Evolutionary conservation across 2,888 invertebrate genomes (phyloP).

Genomic region (Ennomos fuscantarius): DNA sequence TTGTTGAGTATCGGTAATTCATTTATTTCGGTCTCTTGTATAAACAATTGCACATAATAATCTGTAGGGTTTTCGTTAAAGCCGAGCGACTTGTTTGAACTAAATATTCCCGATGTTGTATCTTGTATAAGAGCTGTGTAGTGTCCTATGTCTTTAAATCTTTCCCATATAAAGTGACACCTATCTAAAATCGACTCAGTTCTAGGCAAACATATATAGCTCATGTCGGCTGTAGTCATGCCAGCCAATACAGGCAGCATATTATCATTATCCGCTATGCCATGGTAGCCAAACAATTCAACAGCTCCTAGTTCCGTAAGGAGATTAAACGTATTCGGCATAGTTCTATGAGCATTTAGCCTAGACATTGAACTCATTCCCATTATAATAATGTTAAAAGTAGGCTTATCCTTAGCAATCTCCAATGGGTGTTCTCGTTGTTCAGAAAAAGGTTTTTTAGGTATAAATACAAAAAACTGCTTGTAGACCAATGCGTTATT

Average conservation of each 20-base stretch:
- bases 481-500: conserved; percentile 79
- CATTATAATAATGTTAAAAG: conserved; percentile 89
- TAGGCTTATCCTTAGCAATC: conserved; percentile 29
- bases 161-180: conserved; percentile 93
- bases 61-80: conserved; percentile 91
- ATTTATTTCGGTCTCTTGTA: conserved; percentile 76
- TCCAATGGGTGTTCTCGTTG: conserved; percentile 33
- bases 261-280: conserved; percentile 95
- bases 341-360: conserved; percentile 91
- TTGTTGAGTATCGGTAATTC: neutral
- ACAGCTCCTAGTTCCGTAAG: conserved; percentile 86
- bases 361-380: conserved; percentile 94
- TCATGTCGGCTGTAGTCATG: conserved; percentile 84
- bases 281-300: conserved; percentile 93
- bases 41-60: conserved; percentile 90
- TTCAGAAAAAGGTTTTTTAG: conserved; percentile 55
- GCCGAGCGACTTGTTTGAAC: conserved; percentile 20
- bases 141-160: conserved; percentile 88
- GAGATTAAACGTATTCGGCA: conserved; percentile 87
- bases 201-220: conserved; percentile 84
- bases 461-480: conserved; percentile 88
- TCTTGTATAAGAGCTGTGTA: conserved; percentile 93
- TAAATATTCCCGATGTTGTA: conserved; percentile 60
- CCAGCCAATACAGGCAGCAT: conserved; percentile 91
- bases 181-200: conserved; percentile 86